phyloP scores from a whole-genome alignment of 1,140 invertebrate genomes.

The Chlorops oryzae region DNA sequence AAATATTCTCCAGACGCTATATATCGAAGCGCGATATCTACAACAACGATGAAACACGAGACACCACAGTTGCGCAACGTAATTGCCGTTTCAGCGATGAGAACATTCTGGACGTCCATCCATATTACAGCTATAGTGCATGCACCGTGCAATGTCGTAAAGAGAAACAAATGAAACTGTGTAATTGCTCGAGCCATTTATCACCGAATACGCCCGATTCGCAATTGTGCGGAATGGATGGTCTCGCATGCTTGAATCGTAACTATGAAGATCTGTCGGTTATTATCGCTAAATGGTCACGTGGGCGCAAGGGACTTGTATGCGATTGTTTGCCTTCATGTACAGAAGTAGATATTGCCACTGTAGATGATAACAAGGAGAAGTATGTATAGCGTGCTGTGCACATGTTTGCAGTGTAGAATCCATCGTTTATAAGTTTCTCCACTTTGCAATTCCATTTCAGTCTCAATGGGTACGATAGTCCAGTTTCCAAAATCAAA shows the following conservation, averaged over 20 bases:
- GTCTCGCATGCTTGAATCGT: slow-evolving; percentile 55
- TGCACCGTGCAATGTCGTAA: slow-evolving; percentile 64
- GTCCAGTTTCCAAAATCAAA: slow-evolving; percentile 49
- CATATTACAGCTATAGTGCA: slow-evolving; percentile 60
- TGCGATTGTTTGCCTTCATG: slow-evolving; percentile 59
- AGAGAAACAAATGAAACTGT: slow-evolving; percentile 54
- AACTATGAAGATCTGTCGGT: slow-evolving; percentile 58
- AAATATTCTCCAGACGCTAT: slow-evolving; percentile 43
- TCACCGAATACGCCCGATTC: slow-evolving; percentile 54
- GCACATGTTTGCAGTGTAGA: neutral
- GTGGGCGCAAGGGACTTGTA: slow-evolving; percentile 50
- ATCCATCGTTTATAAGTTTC: neutral
- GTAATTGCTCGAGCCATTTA: slow-evolving; percentile 62
- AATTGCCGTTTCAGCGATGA: slow-evolving; percentile 61
- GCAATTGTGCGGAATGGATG: slow-evolving; percentile 55
- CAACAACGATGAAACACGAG: slow-evolving; percentile 53
- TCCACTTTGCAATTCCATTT: neutral
- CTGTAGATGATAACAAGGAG: slow-evolving; percentile 52
- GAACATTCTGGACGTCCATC: slow-evolving; percentile 56
- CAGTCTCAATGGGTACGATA: slow-evolving; percentile 26
- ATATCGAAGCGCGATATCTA: slow-evolving; percentile 56
- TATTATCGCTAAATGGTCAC: slow-evolving; percentile 50
- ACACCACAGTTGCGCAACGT: slow-evolving; percentile 52
- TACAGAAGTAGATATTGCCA: slow-evolving; percentile 56
- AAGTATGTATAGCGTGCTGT: slow-evolving; percentile 15